Base-by-base conservation (phyloP, 2,888 invertebrate species). In the Criorhina ranunculi region DNA sequence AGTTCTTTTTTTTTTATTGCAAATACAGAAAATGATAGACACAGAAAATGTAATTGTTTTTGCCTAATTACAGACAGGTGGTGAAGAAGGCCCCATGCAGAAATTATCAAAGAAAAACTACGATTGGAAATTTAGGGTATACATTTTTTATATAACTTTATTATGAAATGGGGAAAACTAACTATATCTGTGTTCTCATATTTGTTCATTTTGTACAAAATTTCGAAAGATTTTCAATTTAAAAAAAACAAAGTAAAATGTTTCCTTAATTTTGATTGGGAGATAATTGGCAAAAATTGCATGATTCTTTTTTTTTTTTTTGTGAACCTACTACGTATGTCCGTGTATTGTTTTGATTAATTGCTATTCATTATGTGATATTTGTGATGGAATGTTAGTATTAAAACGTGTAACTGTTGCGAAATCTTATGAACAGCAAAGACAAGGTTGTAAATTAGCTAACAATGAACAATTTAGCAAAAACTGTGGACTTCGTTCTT, bases 91-190 rank as follows among this genome's bases (percentile, higher is more conserved):
- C 83, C 90, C 89, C 86, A 87, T 87, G 89, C 89, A 88, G 88
- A 91, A 90, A 89, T 89, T 89, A 88, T 89, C 89, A 88, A 90
- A 90, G 89, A 92, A 92, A 91, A 92, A 91, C 92, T 91, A 91
- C 92, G 93, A 93, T 91, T 93, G 93, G 93, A 93, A 93, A 92
- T 93, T 93, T 92, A 92, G 93, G 93, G 93, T 93, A 93, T 92
- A 90, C 90, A 90, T 88, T 87, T 87, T 86, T 78, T 79, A 44
- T 85, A 59, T 79, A 75, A 81, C 51, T 75, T 73, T 76, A 49
- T 77, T 75, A 75, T 69, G 9, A 62, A 77, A 73, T 78, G 69
- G 78, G 81, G 85, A 86, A 60, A 83, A 83, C 83, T 87, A 86
- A 86, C 77, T 78, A 59, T 51, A 76, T 72, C 37, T 79, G 57